Evolutionary conservation across 2,113 vertebrate species (phyloP), one percentile per base, ranked within the genome.

Genomic region (Paratilapia polleni): DNA sequence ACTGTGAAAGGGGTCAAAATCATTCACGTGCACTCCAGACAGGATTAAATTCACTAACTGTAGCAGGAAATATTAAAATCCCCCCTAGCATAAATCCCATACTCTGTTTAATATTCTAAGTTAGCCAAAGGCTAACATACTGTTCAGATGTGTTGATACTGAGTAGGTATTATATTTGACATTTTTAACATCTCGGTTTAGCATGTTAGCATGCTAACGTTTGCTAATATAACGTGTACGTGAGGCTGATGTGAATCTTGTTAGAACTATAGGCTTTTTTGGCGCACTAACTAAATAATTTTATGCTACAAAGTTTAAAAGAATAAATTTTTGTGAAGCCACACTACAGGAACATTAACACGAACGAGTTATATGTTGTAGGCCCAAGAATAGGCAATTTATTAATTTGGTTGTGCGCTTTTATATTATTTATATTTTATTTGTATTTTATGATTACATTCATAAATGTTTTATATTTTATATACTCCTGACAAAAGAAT

Each of bases 161-260:
- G 6, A 68, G 22, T 26, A 24, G 22, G 22, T 47, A 31, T 43
- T 0, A 24, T 2, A 36, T 24, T 66, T 8, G 43, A 8, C 9
- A 43, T 22, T 66, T 0, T 0, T 66, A 43, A 0, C 0, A 6
- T 41, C 0, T 26, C 47, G 24, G 24, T 68, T 68, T 68, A 47
- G 22, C 63, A 66, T 43, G n/a, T 24, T 43, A 43, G n/a, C 38
- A 68, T 68, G 63, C 14, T 43, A 17, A 68, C 38, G 24, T 66
- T 6, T 43, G n/a, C n/a, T 66, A 8, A 3, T 64, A 64, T 66
- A 66, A 43, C 0, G 0, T 1, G 0, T 13, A 66, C n/a, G 9
- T 43, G 14, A 1, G 63, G 8, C 38, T 66, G 0, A 26, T 66
- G 63, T 47, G 22, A 17, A n/a, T 66, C 63, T 10, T 10, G 17